These are phyloP conservation scores for Prionailurus viverrinus DNA, from an alignment of 2,113 vertebrate species.

Conservation along the genomic window DNA sequence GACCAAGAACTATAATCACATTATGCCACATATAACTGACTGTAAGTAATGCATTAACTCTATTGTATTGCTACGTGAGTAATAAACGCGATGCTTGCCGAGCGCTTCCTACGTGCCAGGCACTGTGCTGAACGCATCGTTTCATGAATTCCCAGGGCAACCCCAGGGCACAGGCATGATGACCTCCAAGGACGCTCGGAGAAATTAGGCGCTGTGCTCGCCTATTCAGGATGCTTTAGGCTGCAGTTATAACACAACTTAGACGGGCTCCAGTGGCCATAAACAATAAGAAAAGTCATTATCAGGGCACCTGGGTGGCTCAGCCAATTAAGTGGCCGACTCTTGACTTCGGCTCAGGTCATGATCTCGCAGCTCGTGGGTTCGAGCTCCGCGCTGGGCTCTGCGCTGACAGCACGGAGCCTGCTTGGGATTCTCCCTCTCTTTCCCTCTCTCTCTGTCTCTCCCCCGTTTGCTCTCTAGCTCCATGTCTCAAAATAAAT, in stretches of 20 bases:
- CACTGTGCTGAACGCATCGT: neutral
- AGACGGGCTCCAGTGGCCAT: neutral
- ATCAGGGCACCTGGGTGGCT: no score
- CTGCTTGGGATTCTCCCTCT: no score
- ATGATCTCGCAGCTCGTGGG: no score
- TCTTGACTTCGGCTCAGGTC: no score
- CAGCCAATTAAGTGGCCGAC: no score
- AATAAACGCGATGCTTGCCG: fast-evolving
- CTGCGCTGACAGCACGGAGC: no score
- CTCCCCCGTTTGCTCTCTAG: no score
- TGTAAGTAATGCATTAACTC: fast-evolving
- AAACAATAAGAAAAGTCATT: neutral
- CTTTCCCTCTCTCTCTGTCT: no score
- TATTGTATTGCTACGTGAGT: fast-evolving
- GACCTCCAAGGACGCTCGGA: neutral
- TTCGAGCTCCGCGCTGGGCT: no score
- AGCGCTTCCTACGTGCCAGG: neutral
- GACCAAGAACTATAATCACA: neutral
- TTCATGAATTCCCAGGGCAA: neutral
- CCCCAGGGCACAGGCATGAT: fast-evolving
- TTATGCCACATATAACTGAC: neutral
- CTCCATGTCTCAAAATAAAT: no score
- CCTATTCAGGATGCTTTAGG: neutral
- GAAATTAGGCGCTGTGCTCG: neutral
- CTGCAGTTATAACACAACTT: neutral